These are phyloP conservation scores for Cyprinella venusta DNA, from an alignment of 2,797 vertebrate species.

Conservation along the genomic window DNA sequence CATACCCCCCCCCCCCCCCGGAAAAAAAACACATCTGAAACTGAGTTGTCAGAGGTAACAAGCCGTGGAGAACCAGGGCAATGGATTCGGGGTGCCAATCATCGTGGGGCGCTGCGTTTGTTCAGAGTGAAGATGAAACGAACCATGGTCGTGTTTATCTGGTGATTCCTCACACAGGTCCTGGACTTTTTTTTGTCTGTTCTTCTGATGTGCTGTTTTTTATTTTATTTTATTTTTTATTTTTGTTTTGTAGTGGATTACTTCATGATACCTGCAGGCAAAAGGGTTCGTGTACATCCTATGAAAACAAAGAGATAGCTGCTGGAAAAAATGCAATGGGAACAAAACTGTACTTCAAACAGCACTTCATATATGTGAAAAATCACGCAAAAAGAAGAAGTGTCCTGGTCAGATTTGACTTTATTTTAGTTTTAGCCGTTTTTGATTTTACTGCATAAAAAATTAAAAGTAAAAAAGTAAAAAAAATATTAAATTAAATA, in stretches of 20 bases:
- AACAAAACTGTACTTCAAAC: too few species aligned
- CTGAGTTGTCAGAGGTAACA: conserved; percentile 55
- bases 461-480: too few species aligned
- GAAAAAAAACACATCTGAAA: conserved; percentile 30
- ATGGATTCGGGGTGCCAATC: conserved; percentile 51
- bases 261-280: conserved; percentile 31
- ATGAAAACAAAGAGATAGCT: background rate
- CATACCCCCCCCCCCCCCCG: too few species aligned
- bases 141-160: conserved; percentile 27
- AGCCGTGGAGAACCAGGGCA: conserved; percentile 53
- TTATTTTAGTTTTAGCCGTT: background rate
- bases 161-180: conserved; percentile 8
- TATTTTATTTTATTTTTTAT: background rate
- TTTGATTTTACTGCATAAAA: background rate
- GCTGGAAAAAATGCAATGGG: conserved; percentile 5
- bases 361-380: too few species aligned
- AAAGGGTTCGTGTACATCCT: background rate
- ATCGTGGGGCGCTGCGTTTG: conserved; percentile 31
- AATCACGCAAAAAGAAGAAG: too few species aligned
- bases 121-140: conserved; percentile 43
- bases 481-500: background rate
- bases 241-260: conserved; percentile 30
- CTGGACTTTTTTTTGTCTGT: background rate
- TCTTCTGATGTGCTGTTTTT: conserved; percentile 5
- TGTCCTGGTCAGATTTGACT: background rate